Evolutionary conservation across 2,113 vertebrate species (phyloP), one percentile per base, ranked within the genome.

Genomic region (Rostratula benghalensis): DNA sequence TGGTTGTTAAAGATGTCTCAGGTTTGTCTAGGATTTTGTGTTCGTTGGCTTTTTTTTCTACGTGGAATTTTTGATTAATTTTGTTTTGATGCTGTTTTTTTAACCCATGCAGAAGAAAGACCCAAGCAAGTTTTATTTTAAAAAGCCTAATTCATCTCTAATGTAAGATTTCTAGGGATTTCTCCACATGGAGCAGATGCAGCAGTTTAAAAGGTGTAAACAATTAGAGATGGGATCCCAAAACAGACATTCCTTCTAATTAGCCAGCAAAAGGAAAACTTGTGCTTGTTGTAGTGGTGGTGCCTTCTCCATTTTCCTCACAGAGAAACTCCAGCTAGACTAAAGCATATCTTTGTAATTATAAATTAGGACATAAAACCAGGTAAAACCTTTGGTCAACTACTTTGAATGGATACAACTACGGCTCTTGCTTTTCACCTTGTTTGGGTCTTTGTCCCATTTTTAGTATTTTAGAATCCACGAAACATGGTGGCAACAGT

Each of bases 191-290:
- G 22, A 75, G 37, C 12, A 51, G 20, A 31, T 67, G 20, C 53
- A 54, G 53, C 53, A 54, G 53, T 59, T 70, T 74, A 75, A 88
- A 94, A 81, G n/a, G n/a, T 92, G 33, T 13, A 84, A 91, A 59
- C 9, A 77, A 51, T 75, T 78, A 89, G 30, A 70, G 28, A 64
- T 1, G 5, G 48, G 56, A 74, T 77, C 17, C 45, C 13, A 70
- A 71, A 53, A 14, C 7, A 79, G 54, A 56, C 59, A 89, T 41
- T 67, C 16, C 39, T 24, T 45, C 16, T 75, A 87, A 95, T 6
- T 13, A 68, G 6, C 22, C 28, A 81, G 63, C 3, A 88, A 87
- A 65, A 95, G 4, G 30, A 57, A 90, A 91, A 77, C 13, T 24
- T 80, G 8, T 57, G 7, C 12, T 45, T 19, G 8, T 78, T 83